These are phyloP conservation scores for Atta texana DNA, from an alignment of 1,140 invertebrate species.

Conservation along the genomic window DNA sequence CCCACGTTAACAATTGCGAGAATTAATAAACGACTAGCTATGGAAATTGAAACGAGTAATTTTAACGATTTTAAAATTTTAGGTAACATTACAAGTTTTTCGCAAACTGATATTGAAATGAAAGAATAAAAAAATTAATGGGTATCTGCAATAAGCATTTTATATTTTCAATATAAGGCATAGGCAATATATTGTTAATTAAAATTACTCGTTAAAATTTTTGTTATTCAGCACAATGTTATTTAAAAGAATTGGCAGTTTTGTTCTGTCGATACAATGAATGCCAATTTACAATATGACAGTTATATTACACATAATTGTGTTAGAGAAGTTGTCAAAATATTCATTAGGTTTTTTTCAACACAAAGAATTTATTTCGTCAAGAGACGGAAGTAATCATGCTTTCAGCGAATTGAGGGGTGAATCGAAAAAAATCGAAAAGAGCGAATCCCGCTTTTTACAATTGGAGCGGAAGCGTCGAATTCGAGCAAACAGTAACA, in stretches of 20 bases:
- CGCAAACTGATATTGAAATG: neutral
- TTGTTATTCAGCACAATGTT: too few relatives aligned
- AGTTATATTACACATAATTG: neutral
- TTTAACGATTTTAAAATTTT: neutral
- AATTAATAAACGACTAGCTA: neutral
- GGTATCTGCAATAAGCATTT: neutral
- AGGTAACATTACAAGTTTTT: neutral
- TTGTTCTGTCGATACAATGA: neutral
- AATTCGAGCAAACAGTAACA: conserved; percentile 54
- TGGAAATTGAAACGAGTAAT: conserved; percentile 8
- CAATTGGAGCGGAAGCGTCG: conserved; percentile 56
- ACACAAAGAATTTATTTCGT: neutral
- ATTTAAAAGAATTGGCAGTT: neutral
- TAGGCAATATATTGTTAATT: neutral
- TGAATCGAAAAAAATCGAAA: conserved; percentile 47
- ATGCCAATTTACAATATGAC: conserved; percentile 23
- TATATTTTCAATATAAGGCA: neutral
- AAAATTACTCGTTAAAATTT: neutral
- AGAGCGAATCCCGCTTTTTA: conserved; percentile 52
- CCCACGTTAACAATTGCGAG: neutral
- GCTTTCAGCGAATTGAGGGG: conserved; percentile 21
- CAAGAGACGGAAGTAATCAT: conserved; percentile 1
- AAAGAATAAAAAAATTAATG: neutral
- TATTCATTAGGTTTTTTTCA: neutral
- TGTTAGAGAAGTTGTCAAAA: neutral